These are phyloP conservation scores for Papilio demoleus DNA, from an alignment of 2,888 invertebrate genomes.

Conservation along the genomic window DNA sequence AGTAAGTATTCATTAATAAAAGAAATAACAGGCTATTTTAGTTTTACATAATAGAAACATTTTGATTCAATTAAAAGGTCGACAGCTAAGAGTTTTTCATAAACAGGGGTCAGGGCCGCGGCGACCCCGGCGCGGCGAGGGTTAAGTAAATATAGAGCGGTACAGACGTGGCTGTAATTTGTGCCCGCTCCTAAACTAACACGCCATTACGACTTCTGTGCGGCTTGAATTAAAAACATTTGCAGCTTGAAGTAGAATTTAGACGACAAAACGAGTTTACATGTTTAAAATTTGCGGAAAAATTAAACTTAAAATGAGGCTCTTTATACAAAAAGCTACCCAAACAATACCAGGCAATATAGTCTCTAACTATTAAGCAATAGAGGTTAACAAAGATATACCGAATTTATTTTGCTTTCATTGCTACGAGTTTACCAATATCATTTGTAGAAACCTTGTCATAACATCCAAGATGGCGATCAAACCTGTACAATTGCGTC, in stretches of 20 bases:
- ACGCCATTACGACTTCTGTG: slow-evolving; percentile 15
- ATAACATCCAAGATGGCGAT: no score
- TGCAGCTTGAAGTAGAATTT: not conserved
- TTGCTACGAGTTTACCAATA: no score
- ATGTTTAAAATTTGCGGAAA: not conserved
- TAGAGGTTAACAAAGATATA: no score
- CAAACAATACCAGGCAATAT: no score
- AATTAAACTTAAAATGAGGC: not conserved
- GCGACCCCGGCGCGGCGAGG: slow-evolving; percentile 17
- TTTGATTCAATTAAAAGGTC: slow-evolving; percentile 26
- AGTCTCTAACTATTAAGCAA: no score
- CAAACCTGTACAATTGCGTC: no score
- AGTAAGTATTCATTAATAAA: no score
- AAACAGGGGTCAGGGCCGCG: slow-evolving; percentile 34
- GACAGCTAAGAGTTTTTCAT: slow-evolving; percentile 25
- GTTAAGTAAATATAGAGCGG: slow-evolving; percentile 31
- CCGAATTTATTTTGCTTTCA: no score
- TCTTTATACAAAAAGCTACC: no score
- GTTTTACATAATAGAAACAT: slow-evolving; percentile 22
- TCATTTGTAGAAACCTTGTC: no score
- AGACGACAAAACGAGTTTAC: not conserved
- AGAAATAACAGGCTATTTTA: no score
- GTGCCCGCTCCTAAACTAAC: slow-evolving; percentile 28
- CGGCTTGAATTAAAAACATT: slow-evolving; percentile 18
- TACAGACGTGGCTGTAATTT: slow-evolving; percentile 27